Evolutionary conservation across 2,797 vertebrate genomes (phyloP), one percentile per base, ranked within the genome.

Genomic region (Clarias pachynema): DNA sequence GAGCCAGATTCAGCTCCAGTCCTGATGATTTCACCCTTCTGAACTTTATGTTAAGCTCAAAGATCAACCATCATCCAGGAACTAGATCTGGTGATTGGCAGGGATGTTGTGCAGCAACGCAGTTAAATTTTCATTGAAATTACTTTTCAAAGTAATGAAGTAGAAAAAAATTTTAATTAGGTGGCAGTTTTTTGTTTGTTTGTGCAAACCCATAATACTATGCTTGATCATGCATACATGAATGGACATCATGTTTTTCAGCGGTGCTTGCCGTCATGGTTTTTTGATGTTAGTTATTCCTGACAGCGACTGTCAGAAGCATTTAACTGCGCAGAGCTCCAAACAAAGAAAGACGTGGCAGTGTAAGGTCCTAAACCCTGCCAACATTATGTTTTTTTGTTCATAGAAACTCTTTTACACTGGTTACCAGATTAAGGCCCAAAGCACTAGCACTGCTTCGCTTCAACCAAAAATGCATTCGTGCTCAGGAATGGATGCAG

Each of bases 231-330:
- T 18, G 63, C 74, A 74, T 29, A 57, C 26, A 56, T 79, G 75
- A 79, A 79, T 53, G 34, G 56, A 79, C 16, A 15, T 73, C 57
- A 10, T 66, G 74, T 84, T 34, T 63, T 44, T 84, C 14, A 15
- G 78, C 62, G 59, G 34, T 80, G 65, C 16, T 24, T 57, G 74
- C 82, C 15, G 80, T 86, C 80, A 86, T 68, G 74, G 60, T 68
- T 31, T 72, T 87, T 79, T 66, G 83, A 75, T 77, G 62, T 24
- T 75, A 20, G 86, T 77, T 40, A 84, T 85, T 68, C 78, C 86
- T 87, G 83, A 87, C 82, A 86, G 88, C 80, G 8, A 68, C 85
- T 89, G 86, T 87, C 88, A 87, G 66, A 65, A 89, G 53, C 24
- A 22, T 89, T 89, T 89, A 84, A 29, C 40, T 74, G 49, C 80